Base-by-base conservation (phyloP, 2,113 vertebrate genomes). In the Scortum barcoo region DNA sequence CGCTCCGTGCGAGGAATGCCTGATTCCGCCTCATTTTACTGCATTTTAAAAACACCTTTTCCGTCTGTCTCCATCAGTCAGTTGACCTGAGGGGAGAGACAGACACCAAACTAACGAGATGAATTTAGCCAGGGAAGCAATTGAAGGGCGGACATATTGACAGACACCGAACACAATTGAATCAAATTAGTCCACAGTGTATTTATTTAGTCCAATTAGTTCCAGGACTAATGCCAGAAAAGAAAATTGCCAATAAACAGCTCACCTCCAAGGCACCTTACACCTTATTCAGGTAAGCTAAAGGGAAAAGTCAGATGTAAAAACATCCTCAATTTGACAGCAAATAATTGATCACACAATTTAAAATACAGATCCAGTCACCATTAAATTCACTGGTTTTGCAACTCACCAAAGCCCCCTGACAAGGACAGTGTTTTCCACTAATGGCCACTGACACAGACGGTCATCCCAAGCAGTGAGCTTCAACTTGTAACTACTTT, bases 171-270 rank as follows among this genome's bases (percentile, higher is more conserved):
- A 88, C 88, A 92, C 92, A 93, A 93, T 90, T 92, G 90, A 93
- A 91, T 91, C 86, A 89, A 92, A 93, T 93, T 89, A 93, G 89
- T 89, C 92, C 83, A 69, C 80, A 70, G 89, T 90, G 88, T 92
- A 91, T 93, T 93, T 88, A 93, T 92, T 93, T 89, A 86, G 86
- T 86, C 86, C 87, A 91, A 93, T 94, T 93, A 93, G 81, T 86
- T 89, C 67, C 66, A 90, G 82, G 82, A 87, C 76, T 89, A 89
- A 90, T 91, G 68, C 76, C 83, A 89, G 80, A 78, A 74, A 86
- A 84, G 82, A 72, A 89, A 85, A 83, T 81, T 88, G 85, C 82
- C 76, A 80, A 85, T 87, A 86, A 90, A 86, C 79, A 76, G 63
- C 75, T 88, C 76, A 78, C 77, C 81, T 84, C 78, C 9, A 51